phyloP scores from a whole-genome alignment of 2,888 invertebrate species.

The Lithophane socia region DNA sequence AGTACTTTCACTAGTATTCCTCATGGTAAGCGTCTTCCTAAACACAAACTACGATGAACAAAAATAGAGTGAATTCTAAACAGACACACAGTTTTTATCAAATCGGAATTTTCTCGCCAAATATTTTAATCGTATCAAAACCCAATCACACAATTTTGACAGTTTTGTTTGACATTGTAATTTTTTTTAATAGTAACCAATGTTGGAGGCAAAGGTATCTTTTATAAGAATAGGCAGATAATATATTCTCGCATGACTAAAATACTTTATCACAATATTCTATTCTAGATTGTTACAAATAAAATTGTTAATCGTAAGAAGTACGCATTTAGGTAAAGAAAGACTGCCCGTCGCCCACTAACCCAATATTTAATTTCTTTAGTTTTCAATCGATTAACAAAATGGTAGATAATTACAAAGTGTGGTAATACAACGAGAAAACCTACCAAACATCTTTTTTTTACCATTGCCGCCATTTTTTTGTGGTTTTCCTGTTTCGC shows the following conservation, averaged over 20 bases:
- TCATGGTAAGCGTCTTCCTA: conserved; percentile 36
- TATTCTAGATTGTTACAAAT: neutral
- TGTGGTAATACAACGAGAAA: conserved; percentile 52
- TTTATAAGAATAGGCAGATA: neutral
- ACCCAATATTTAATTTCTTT: neutral
- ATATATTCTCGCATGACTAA: conserved; percentile 30
- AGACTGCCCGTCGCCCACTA: neutral
- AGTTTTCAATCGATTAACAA: neutral
- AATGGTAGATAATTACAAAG: conserved; percentile 43
- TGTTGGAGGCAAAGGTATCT: neutral
- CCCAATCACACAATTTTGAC: conserved; percentile 44
- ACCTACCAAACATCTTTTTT: conserved; percentile 67
- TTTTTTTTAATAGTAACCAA: neutral
- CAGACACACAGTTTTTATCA: conserved; percentile 27
- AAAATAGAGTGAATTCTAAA: conserved; percentile 9
- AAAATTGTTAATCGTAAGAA: neutral
- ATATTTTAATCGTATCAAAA: conserved; percentile 11
- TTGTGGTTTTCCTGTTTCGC: conserved; percentile 74
- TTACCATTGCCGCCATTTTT: conserved; percentile 85
- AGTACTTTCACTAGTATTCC: conserved; percentile 40
- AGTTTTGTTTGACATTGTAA: conserved; percentile 33
- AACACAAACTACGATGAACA: conserved; percentile 6
- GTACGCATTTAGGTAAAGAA: neutral
- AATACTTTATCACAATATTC: neutral
- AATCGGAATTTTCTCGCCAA: conserved; percentile 20